phyloP scores from a whole-genome alignment of 2,113 vertebrate species.

The Melanerpes aurifrons region DNA sequence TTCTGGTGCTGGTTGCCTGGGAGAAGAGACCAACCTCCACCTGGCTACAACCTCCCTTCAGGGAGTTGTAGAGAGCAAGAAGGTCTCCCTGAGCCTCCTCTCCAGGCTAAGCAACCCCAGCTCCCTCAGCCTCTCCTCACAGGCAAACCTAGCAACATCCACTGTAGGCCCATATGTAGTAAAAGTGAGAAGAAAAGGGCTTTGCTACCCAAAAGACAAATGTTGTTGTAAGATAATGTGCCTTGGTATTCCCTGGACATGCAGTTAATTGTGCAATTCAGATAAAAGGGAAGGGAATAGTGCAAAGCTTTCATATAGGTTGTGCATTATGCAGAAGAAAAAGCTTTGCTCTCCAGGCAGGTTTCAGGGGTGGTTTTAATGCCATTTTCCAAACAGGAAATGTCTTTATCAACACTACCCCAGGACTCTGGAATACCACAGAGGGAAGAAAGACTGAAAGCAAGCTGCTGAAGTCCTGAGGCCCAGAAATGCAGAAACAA shows the following conservation, averaged over 20 bases:
- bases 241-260: neutral
- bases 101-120: too few species aligned
- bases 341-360: neutral
- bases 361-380: neutral
- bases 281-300: neutral
- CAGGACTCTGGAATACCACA: neutral
- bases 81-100: too few species aligned
- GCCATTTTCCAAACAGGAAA: slow-evolving; percentile 15
- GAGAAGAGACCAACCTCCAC: too few species aligned
- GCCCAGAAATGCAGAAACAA: neutral
- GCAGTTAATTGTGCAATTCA: neutral
- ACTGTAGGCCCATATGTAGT: neutral
- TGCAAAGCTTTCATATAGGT: neutral
- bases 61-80: too few species aligned
- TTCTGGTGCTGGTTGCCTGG: too few species aligned
- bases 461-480: neutral
- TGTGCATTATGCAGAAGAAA: neutral
- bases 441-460: neutral
- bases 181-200: neutral
- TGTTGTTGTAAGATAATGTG: neutral
- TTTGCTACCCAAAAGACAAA: neutral
- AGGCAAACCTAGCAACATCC: neutral
- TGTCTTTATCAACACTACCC: neutral
- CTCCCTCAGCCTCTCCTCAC: too few species aligned
- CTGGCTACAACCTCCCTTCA: too few species aligned